Base-by-base conservation (phyloP, 1,140 invertebrate species). In the Eubasilissa regina region DNA sequence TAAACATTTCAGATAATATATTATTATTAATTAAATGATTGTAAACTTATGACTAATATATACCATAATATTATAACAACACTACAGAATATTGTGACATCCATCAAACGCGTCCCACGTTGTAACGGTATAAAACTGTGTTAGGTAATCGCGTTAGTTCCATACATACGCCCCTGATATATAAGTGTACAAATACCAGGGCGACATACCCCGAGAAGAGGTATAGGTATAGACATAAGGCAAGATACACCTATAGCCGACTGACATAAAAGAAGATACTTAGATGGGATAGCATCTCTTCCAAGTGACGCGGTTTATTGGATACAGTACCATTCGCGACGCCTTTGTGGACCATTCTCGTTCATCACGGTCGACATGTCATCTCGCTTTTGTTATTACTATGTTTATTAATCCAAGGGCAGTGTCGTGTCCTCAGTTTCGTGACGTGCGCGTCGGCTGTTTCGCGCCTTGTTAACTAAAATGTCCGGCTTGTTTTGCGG, bases 241-340 rank as follows among this genome's bases (percentile, higher is more conserved):
- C 68, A 75, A 74, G 76, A 81, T 78, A 70, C 60, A 82, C 70
- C 66, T 82, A 82, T 79, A 82, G 60, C 74, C 75, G 56, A 68
- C 81, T 78, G 81, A 83, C 81, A 83, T 83, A 83, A 83, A 83
- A 83, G 81, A 83, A 83, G 79, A 78, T 82, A 82, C 81, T 82
- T 80, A 80, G 81, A 80, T 75, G 77, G 75, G 72, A 70, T 75
- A 62, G 79, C 81, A 72, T 83, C 81, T 82, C 81, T 80, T 82
- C 79, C 77, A 53, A 77, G 66, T 82, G 81, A 80, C 79, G 81
- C 81, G 81, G 68, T 83, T 83, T 83, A 83, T 83, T 83, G 81
- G 81, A 73, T 83, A 78, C 79, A 78, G 81, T 80, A 21, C 75
- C 75, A 58, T 66, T 83, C 75, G 78, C 72, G 77, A 80, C 75